Evolutionary conservation across 2,113 vertebrate genomes (phyloP).

Genomic region (Notechis scutatus): DNA sequence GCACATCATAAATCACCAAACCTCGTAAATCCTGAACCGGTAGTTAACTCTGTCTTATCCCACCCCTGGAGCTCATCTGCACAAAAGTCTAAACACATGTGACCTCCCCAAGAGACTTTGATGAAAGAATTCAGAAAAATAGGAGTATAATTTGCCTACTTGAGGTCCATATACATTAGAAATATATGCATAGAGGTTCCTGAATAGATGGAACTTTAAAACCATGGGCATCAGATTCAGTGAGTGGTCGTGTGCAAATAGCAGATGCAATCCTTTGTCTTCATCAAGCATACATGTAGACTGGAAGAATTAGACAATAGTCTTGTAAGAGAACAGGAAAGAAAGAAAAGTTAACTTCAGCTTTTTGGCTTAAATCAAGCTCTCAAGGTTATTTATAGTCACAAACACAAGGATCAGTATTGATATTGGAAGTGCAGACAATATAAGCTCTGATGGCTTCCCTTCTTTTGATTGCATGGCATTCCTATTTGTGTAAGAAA

Average conservation of each 20-base stretch:
- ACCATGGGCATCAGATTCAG: too few species aligned
- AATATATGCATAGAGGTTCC: not conserved
- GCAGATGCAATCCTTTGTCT: not conserved
- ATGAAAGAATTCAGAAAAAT: not conserved
- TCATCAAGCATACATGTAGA: too few species aligned
- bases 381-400: not conserved
- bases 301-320: not conserved
- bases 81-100: not conserved
- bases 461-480: not conserved
- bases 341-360: not conserved
- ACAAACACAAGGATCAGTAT: not conserved
- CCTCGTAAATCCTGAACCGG: too few species aligned
- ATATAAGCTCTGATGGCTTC: not conserved
- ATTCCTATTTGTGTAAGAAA: not conserved
- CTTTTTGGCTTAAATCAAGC: not conserved
- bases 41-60: too few species aligned
- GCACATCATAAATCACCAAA: too few species aligned
- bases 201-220: not conserved
- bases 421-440: not conserved
- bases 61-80: not conserved
- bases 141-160: not conserved
- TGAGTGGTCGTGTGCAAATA: not conserved
- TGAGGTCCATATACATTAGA: not conserved
- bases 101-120: not conserved
- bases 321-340: not conserved